A percentile compares a stretch with the other conserved stretches of the same genome.
Evolutionary conservation across 2,113 vertebrate genomes (phyloP).

Genomic region (Uria aalge): DNA sequence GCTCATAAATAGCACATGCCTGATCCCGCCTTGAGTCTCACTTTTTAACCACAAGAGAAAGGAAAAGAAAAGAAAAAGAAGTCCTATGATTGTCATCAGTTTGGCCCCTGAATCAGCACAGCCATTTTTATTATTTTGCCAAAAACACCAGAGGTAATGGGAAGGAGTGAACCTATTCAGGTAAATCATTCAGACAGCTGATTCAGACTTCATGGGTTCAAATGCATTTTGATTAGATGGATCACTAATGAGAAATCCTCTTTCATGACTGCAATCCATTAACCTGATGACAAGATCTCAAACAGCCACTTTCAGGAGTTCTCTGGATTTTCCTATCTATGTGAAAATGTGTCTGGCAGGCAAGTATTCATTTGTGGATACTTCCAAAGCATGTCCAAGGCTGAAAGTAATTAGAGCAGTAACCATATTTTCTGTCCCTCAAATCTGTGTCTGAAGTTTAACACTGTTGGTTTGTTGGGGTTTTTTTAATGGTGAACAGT

Average conservation of each 20-base stretch:
- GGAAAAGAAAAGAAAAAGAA: neutral
- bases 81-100: neutral
- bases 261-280: neutral
- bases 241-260: neutral
- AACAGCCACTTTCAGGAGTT: neutral
- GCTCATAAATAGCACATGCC: neutral
- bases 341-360: neutral
- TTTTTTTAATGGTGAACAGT: neutral
- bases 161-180: neutral
- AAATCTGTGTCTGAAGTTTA: neutral
- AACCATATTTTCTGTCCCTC: neutral
- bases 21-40: neutral
- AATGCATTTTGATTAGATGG: neutral
- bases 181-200: neutral
- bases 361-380: neutral
- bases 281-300: neutral
- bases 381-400: neutral
- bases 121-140: neutral
- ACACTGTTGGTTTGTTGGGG: neutral
- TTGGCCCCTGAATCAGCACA: neutral
- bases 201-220: neutral
- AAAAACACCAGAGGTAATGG: neutral
- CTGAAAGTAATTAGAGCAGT: neutral
- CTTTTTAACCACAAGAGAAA: neutral
- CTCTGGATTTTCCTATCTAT: fast-evolving